Evolutionary conservation across 1,140 invertebrate genomes (phyloP), one percentile per base, ranked within the genome.

Genomic region (Drosophila pandora): DNA sequence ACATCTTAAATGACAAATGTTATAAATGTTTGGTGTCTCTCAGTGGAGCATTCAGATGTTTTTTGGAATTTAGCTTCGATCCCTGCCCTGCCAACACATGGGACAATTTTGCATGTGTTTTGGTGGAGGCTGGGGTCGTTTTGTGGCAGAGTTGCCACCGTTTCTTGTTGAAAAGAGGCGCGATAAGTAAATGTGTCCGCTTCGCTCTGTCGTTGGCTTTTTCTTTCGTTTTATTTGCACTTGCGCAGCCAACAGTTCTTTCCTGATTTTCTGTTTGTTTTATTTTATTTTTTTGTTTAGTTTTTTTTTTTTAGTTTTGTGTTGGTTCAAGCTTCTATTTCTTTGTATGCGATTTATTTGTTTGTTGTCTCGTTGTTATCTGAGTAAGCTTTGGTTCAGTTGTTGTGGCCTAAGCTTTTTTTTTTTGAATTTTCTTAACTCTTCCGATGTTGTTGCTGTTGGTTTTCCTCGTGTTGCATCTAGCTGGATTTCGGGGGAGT

Each of bases 141-240:
- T 54, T 53, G 39, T 63, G 83, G 56, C 74, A 81, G 79, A 64
- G 74, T 85, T 87, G 74, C 82, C 69, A 81, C 78, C 63, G 82
- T 81, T 85, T 76, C 62, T 64, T 74, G 71, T 80, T 87, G 71
- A 75, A 84, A 87, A 88, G 83, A 88, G 83, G 83, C 84, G 83
- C 83, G 83, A 88, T 88, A 88, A 88, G 83, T 88, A 88, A 88
- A 88, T 88, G 83, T 88, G 83, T 88, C 83, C 72, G 71, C 84
- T 79, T 65, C 23, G 10, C 63, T n/a, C 54, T 69, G 55, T 69
- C 32, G 12, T 56, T 49, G 21, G n/a, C n/a, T n/a, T 67, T 69
- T 56, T 49, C 32, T 32, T 30, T 57, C 50, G 25, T 79, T 90
- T 90, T 90, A 90, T 90, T 90, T 90, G 87, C 87, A 90, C 81